Evolutionary conservation across 2,797 vertebrate species (phyloP).

Genomic region (Varecia variegata): DNA sequence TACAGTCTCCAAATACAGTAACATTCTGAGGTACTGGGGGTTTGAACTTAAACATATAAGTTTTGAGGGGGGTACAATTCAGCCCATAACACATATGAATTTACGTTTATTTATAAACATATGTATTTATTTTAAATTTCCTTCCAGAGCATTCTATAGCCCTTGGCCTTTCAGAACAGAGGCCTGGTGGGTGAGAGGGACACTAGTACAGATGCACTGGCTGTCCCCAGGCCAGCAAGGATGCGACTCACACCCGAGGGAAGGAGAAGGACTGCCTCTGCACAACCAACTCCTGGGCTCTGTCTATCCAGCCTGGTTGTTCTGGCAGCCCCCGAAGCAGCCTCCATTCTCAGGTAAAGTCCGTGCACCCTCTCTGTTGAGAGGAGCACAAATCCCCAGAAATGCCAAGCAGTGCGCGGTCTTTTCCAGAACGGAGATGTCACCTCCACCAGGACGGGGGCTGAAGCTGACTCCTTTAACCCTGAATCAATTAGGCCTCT

Average conservation of each 20-base stretch:
- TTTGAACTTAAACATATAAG: background rate
- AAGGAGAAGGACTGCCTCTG: background rate
- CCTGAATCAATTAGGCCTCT: background rate
- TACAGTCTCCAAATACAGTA: background rate
- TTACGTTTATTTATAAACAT: background rate
- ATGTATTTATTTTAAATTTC: background rate
- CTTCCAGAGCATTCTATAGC: background rate
- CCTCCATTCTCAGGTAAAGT: background rate
- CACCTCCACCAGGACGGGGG: background rate
- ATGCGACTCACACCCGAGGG: accelerated
- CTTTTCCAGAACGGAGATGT: background rate
- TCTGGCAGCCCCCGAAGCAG: background rate
- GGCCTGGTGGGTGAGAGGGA: background rate
- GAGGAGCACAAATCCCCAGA: background rate
- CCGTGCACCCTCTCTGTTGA: background rate
- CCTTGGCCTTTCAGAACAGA: background rate
- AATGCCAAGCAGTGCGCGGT: background rate
- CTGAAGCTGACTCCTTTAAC: background rate
- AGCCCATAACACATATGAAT: background rate
- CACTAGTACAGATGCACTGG: accelerated
- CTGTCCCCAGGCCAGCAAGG: background rate
- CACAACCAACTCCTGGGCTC: background rate
- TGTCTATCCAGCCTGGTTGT: background rate
- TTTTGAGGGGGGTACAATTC: too few relatives aligned
- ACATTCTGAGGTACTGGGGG: background rate